These are phyloP conservation scores for Pedicia rivosa DNA, from an alignment of 2,888 invertebrate genomes.

Conservation along the genomic window DNA sequence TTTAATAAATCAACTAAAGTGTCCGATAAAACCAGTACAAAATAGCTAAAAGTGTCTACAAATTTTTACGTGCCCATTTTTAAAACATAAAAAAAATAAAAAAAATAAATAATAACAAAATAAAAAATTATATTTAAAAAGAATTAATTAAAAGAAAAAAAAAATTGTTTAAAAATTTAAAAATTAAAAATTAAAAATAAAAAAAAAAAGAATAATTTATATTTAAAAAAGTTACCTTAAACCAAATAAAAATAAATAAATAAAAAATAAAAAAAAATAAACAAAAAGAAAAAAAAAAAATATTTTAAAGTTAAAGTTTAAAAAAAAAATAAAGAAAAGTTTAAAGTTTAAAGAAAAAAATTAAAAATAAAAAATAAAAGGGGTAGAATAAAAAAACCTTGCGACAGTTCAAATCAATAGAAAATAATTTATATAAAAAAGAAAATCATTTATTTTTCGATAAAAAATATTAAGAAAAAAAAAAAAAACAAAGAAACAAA, in stretches of 20 bases:
- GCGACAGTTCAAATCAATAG: too few relatives aligned
- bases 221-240: slow-evolving; percentile 4
- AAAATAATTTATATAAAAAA: too few relatives aligned
- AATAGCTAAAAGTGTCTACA: slow-evolving; percentile 1
- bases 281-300: slow-evolving; percentile 5
- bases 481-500: background rate
- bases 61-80: background rate
- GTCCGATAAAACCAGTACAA: slow-evolving; percentile 8
- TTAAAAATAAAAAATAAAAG: slow-evolving; percentile 9
- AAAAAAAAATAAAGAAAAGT: slow-evolving; percentile 4
- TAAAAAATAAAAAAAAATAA: background rate
- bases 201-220: background rate
- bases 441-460: slow-evolving; percentile 10
- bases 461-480: background rate
- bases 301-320: slow-evolving; percentile 8
- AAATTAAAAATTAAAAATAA: slow-evolving; percentile 12
- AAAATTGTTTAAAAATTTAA: slow-evolving; percentile 8
- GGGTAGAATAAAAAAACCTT: too few relatives aligned
- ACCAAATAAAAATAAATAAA: slow-evolving; percentile 6
- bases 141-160: background rate
- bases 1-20: slow-evolving; percentile 8
- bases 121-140: background rate
- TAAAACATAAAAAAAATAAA: background rate
- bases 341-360: too few relatives aligned
- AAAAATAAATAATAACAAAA: background rate